Percentiles rank a stretch among this genome's conserved stretches.
phyloP scores from a whole-genome alignment of 1,140 invertebrate species.

The Euwallacea similis region DNA sequence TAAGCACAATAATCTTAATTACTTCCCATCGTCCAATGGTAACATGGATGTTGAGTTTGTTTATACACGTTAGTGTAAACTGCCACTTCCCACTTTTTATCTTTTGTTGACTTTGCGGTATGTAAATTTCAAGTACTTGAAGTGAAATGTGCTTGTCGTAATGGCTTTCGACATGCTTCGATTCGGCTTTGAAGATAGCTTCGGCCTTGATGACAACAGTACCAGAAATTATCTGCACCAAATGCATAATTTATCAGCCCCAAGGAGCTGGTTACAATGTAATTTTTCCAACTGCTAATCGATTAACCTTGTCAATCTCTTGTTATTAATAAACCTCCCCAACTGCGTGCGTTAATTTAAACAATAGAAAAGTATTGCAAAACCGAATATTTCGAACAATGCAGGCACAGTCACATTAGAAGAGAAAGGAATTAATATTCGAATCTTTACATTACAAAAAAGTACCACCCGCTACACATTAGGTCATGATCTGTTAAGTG shows the following conservation, averaged over 20 bases:
- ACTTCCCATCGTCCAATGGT: constrained; percentile 23
- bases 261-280: too few relatives aligned
- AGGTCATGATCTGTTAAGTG: constrained; percentile 7
- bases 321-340: constrained; percentile 14
- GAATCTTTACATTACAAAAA: constrained; percentile 4
- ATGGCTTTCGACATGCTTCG: too few relatives aligned
- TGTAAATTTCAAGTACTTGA: too few relatives aligned
- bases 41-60: background rate
- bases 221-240: too few relatives aligned
- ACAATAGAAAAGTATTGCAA: constrained; percentile 12
- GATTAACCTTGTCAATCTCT: constrained; percentile 17
- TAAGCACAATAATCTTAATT: constrained; percentile 34
- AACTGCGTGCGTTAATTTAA: background rate
- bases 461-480: constrained; percentile 13
- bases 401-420: background rate
- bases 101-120: background rate
- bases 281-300: constrained; percentile 2
- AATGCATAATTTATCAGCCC: too few relatives aligned
- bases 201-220: too few relatives aligned
- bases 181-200: too few relatives aligned
- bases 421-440: constrained; percentile 6
- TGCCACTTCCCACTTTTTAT: constrained; percentile 17
- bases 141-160: too few relatives aligned
- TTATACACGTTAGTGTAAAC: background rate
- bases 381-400: background rate